Conservation (phyloP, 2,888 invertebrate genomes). For the Pomacea canaliculata region DNA sequence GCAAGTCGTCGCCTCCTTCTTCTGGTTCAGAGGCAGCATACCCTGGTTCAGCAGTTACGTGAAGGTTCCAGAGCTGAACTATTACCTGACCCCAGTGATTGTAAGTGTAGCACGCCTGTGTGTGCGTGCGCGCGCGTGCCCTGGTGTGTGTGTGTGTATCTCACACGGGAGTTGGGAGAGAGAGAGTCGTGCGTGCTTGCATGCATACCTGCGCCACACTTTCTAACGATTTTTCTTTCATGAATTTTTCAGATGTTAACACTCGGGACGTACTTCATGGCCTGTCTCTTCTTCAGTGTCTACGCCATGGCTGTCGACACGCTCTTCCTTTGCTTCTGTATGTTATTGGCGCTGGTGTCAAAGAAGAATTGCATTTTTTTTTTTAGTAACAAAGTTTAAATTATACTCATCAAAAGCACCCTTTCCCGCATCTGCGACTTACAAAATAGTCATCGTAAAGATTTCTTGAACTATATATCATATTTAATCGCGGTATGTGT, state of each 20-base stretch:
- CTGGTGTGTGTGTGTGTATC: too few species aligned
- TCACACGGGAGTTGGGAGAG: too few species aligned
- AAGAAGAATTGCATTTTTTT: neutral
- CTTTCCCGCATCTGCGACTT: neutral
- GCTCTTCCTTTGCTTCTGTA: constrained; percentile 94
- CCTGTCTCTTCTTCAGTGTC: constrained; percentile 91
- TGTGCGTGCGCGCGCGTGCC: too few species aligned
- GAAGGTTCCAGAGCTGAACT: constrained; percentile 77
- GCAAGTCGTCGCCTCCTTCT: constrained; percentile 78
- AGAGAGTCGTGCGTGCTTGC: too few species aligned
- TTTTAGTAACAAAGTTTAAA: neutral
- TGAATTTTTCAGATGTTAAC: constrained; percentile 75
- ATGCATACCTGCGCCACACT: neutral
- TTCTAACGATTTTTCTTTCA: too few species aligned
- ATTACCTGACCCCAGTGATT: constrained; percentile 85
- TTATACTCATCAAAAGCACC: neutral
- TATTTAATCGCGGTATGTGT: too few species aligned
- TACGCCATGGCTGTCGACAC: constrained; percentile 98
- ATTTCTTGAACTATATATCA: too few species aligned
- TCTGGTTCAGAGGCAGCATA: constrained; percentile 75
- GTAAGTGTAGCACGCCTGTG: constrained; percentile 64
- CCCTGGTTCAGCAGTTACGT: constrained; percentile 70
- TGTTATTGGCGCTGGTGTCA: constrained; percentile 71
- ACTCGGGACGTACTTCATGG: constrained; percentile 87
- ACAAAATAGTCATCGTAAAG: too few species aligned